Base-by-base conservation (phyloP, 2,888 invertebrate species). In the Drosophila aldrichi region DNA sequence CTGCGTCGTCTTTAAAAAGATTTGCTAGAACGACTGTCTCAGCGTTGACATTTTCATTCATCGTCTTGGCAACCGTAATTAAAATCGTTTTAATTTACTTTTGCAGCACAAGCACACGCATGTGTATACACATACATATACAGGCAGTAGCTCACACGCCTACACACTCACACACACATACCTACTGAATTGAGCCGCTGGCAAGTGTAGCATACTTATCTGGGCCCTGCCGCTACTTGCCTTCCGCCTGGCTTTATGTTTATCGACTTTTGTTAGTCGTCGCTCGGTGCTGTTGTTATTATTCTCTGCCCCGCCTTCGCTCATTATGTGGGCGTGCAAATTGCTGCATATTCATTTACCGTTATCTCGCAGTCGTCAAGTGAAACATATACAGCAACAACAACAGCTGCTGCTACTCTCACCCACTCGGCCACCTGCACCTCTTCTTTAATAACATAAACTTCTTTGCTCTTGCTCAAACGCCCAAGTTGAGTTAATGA, bases 71-170 rank as follows among this genome's bases (percentile, higher is more conserved):
- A 91, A 88, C 91, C 91, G 91, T 90, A 91, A 90, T 90, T 90
- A 90, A 90, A 90, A 90, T 90, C 89, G 87, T 87, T 90, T 90
- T 90, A 91, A 90, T 90, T 91, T 91, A 88, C 89, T 90, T 80
- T 80, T 86, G 62, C 87, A 75, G 65, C 77, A 73, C 83, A 76
- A 62, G 67, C 70, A 74, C 74, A 70, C 63, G 40, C 59, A 62
- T 66, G 14, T 51, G 10, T 29, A 20, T 18, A 40, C 63, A 46
- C 55, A 55, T 43, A 46, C 55, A 55, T 43, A 59, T 49, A 52
- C 36, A 58, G 55, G 52, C 59, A 60, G 55, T 46, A 52, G 77
- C 52, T 58, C 60, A 49, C 61, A 20, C 43, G 32, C 51, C n/a
- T n/a, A n/a, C n/a, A 18, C 48, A 34, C 52, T 51, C 60, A 41